These are phyloP conservation scores for Eleginops maclovinus DNA, from an alignment of 2,113 vertebrate genomes.

Conservation along the genomic window DNA sequence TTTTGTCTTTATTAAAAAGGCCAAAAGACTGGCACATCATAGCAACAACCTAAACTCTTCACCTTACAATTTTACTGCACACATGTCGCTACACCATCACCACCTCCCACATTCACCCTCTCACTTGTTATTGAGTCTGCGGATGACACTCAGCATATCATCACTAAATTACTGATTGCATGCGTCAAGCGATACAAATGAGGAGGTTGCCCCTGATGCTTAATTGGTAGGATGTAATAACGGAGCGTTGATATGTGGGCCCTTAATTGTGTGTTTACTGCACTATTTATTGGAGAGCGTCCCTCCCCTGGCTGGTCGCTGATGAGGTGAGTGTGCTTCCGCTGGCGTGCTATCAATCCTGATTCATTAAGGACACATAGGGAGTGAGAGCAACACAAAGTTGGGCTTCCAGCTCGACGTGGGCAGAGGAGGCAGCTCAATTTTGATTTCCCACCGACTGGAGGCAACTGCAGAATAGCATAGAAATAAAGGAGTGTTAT, in stretches of 20 bases:
- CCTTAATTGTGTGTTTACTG: conserved; percentile 81
- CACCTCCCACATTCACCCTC: conserved; percentile 42
- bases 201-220: conserved; percentile 70
- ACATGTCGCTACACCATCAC: conserved; percentile 27
- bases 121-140: conserved; percentile 61
- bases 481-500: conserved; percentile 5
- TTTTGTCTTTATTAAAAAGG: not conserved
- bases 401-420: conserved; percentile 57
- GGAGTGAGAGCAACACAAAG: conserved; percentile 56
- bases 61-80: conserved; percentile 11
- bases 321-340: conserved; percentile 76
- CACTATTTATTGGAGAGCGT: conserved; percentile 78
- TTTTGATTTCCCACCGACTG: conserved; percentile 61
- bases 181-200: conserved; percentile 70
- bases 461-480: conserved; percentile 35
- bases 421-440: conserved; percentile 61
- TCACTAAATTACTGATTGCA: conserved; percentile 76
- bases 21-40: not conserved
- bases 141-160: conserved; percentile 62
- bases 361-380: conserved; percentile 72
- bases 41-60: not conserved
- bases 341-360: conserved; percentile 75
- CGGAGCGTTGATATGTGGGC: conserved; percentile 69
- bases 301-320: conserved; percentile 67
- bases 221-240: conserved; percentile 82